Evolutionary conservation across 2,888 invertebrate species (phyloP).

Genomic region (Arrhopalites spinosus): DNA sequence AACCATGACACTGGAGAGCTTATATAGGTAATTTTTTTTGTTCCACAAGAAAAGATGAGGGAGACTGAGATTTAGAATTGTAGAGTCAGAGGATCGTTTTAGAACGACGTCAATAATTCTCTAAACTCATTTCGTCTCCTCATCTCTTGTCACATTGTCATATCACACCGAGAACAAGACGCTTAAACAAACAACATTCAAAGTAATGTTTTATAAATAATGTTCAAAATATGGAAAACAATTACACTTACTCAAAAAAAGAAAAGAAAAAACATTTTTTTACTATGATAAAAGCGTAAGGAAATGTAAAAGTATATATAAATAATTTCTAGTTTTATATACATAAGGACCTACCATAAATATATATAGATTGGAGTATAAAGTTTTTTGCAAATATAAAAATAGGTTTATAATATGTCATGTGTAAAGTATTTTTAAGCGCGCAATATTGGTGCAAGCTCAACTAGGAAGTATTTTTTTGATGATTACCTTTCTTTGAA

Average conservation of each 20-base stretch:
- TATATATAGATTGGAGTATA: not conserved
- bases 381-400: not conserved
- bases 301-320: not conserved
- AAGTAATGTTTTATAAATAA: not conserved
- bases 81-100: constrained; percentile 6
- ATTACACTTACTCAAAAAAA: constrained; percentile 19
- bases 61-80: not conserved
- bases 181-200: constrained; percentile 11
- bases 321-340: not conserved
- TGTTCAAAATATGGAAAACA: constrained; percentile 21
- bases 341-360: not conserved
- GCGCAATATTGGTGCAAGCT: not conserved
- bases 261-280: not conserved
- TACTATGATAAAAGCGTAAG: not conserved
- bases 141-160: not conserved
- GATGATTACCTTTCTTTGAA: not conserved
- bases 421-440: not conserved
- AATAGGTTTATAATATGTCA: not conserved
- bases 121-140: not conserved
- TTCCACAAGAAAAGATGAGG: not conserved
- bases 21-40: too few species aligned
- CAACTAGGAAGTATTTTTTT: constrained; percentile 13
- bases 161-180: constrained; percentile 13
- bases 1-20: too few species aligned
- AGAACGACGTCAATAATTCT: constrained; percentile 9